phyloP scores from a whole-genome alignment of 2,113 vertebrate species.

The Oreotragus oreotragus region DNA sequence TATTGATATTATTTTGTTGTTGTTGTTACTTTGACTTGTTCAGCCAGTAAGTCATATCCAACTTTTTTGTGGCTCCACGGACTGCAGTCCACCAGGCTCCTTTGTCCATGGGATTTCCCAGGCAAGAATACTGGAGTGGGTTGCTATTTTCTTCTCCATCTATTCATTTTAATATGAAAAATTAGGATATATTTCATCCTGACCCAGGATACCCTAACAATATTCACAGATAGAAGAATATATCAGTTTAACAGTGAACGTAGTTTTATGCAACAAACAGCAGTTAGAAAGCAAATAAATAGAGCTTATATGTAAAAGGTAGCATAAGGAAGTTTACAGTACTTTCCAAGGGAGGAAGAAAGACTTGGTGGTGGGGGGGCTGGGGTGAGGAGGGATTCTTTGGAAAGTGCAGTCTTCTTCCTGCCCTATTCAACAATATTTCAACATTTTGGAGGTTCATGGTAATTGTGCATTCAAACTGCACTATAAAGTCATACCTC shows the following conservation, averaged over 20 bases:
- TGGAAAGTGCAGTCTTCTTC: neutral
- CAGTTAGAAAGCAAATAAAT: neutral
- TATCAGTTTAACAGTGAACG: neutral
- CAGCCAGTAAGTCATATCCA: neutral
- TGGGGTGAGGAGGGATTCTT: neutral
- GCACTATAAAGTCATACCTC: neutral
- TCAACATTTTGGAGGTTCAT: neutral
- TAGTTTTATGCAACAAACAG: neutral
- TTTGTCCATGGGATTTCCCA: neutral
- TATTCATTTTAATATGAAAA: neutral
- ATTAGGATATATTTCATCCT: neutral
- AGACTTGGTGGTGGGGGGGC: neutral
- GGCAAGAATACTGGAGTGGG: neutral
- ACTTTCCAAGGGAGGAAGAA: neutral
- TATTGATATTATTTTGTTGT: neutral
- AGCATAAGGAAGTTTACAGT: neutral
- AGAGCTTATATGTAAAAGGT: neutral
- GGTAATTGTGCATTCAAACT: neutral
- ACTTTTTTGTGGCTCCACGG: neutral
- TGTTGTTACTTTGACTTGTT: neutral
- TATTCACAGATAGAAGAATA: neutral
- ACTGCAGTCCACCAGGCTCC: neutral
- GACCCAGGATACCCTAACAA: neutral
- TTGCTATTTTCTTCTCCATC: neutral
- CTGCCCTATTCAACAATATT: neutral